These are phyloP conservation scores for Buteo buteo DNA, from an alignment of 2,113 vertebrate genomes.

Conservation along the genomic window DNA sequence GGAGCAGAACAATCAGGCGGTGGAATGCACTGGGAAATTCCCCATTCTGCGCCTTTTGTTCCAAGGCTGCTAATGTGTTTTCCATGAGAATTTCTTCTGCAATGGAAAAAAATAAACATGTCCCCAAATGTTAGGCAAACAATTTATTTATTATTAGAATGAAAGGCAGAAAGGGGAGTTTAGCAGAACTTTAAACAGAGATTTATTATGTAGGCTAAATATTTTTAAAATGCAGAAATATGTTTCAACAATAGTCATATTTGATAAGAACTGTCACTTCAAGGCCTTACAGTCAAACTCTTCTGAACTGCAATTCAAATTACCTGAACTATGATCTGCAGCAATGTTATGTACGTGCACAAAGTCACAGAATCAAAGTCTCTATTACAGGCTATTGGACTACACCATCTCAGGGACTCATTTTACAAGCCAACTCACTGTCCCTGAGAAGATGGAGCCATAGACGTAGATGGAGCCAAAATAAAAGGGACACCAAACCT, in stretches of 20 bases:
- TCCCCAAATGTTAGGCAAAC: neutral
- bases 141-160: slow-evolving; percentile 23
- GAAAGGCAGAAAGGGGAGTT: neutral
- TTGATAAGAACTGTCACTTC: neutral
- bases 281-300: neutral
- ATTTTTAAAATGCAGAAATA: neutral
- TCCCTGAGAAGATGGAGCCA: neutral
- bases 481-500: neutral
- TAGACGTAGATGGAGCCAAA: neutral
- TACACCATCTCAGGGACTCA: neutral
- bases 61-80: slow-evolving; percentile 10
- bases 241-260: neutral
- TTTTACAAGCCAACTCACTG: neutral
- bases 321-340: neutral
- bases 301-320: neutral
- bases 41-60: neutral
- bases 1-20: neutral
- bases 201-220: neutral
- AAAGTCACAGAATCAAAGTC: neutral
- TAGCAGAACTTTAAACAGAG: neutral
- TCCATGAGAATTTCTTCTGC: slow-evolving; percentile 35
- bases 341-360: rapidly evolving
- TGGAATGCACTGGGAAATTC: slow-evolving; percentile 32
- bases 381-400: rapidly evolving
- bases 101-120: slow-evolving; percentile 12